phyloP scores from a whole-genome alignment of 2,113 vertebrate genomes.

The Scomber japonicus region DNA sequence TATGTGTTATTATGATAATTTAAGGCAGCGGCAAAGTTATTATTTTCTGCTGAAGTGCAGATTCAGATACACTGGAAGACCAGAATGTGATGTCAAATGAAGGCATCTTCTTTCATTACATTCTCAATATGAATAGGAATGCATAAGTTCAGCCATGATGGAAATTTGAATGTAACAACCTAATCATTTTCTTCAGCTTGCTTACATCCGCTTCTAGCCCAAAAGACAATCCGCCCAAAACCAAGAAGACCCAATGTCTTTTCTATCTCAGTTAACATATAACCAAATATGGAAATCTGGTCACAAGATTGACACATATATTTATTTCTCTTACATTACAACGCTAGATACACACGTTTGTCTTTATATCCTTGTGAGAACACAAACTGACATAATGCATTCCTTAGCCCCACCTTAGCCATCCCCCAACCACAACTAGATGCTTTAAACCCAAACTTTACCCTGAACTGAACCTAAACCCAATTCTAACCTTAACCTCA shows the following conservation, averaged over 20 bases:
- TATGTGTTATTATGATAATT: conserved; percentile 74
- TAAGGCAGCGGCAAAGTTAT: conserved; percentile 61
- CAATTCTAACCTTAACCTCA: too few relatives aligned
- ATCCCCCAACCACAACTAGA: too few relatives aligned
- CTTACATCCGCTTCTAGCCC: conserved; percentile 33
- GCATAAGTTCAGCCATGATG: conserved; percentile 57
- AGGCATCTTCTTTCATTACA: conserved; percentile 64
- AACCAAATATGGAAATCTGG: conserved; percentile 15
- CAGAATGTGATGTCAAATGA: conserved; percentile 58
- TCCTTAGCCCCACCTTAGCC: too few relatives aligned
- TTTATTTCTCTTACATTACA: neutral
- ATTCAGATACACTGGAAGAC: conserved; percentile 61
- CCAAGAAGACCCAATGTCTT: conserved; percentile 24
- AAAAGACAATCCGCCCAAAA: conserved; percentile 32
- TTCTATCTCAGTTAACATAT: conserved; percentile 18
- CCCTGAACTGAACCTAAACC: too few relatives aligned
- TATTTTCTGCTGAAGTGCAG: conserved; percentile 77
- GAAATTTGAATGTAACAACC: conserved; percentile 49
- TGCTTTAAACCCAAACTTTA: too few relatives aligned
- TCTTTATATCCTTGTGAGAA: too few relatives aligned
- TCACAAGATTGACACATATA: neutral
- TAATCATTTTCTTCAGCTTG: conserved; percentile 42
- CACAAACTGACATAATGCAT: too few relatives aligned
- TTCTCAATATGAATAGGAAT: conserved; percentile 64
- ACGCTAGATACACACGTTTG: neutral